Percentiles rank a stretch among this genome's conserved stretches.
These are phyloP conservation scores for Fabriciana adippe DNA, from an alignment of 2,888 invertebrate species.

Conservation along the genomic window DNA sequence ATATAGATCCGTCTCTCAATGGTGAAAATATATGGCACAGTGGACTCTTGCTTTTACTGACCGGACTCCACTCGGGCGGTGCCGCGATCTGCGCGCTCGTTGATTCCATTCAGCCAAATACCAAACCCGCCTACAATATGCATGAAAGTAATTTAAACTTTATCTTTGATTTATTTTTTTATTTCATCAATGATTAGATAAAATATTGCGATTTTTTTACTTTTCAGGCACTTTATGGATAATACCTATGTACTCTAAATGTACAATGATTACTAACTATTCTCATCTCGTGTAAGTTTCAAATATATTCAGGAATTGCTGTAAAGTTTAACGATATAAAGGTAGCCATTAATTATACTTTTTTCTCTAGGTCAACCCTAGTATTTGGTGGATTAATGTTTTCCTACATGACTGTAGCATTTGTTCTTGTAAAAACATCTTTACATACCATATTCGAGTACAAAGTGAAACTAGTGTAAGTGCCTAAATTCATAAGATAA, in stretches of 20 bases:
- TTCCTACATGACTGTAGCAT: conserved; percentile 64
- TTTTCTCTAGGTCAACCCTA: conserved; percentile 55
- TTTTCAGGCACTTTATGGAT: conserved; percentile 66
- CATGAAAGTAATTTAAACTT: conserved; percentile 57
- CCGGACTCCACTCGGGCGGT: conserved; percentile 55
- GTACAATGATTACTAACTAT: conserved; percentile 57
- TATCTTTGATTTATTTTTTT: background rate
- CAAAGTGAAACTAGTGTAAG: conserved; percentile 71
- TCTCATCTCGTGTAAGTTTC: conserved; percentile 64
- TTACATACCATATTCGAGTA: conserved; percentile 74
- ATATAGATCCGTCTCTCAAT: conserved; percentile 64
- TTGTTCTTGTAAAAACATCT: conserved; percentile 61
- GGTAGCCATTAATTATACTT: background rate
- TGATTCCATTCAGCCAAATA: conserved; percentile 54
- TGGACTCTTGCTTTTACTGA: conserved; percentile 52
- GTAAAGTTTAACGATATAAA: background rate
- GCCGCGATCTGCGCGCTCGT: conserved; percentile 61
- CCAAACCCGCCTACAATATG: conserved; percentile 46
- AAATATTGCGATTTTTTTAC: background rate
- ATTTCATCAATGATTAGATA: background rate
- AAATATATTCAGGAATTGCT: background rate
- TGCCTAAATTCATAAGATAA: conserved; percentile 30
- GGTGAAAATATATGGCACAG: conserved; percentile 72
- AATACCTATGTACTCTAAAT: conserved; percentile 72
- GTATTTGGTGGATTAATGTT: conserved; percentile 65